Evolutionary conservation across 2,888 invertebrate species (phyloP).

Genomic region (Drymonia ruficornis): DNA sequence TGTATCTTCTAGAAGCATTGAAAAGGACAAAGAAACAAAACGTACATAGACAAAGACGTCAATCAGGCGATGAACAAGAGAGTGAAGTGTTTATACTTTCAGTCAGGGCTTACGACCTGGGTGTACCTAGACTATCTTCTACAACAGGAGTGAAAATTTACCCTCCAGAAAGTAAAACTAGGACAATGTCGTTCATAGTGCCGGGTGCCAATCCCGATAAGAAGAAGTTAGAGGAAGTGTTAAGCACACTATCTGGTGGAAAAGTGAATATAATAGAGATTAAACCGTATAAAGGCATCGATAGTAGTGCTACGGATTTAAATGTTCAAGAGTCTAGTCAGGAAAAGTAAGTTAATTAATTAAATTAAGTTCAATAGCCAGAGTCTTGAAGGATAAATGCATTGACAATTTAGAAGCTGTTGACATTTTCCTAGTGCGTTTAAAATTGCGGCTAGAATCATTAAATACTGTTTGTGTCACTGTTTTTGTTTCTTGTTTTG

Average conservation of each 20-base stretch:
- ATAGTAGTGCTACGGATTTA: constrained; percentile 83
- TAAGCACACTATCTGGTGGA: constrained; percentile 92
- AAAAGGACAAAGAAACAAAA: constrained; percentile 75
- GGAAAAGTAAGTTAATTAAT: constrained; percentile 76
- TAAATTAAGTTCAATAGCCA: no score
- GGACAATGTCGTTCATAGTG: constrained; percentile 92
- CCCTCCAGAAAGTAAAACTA: constrained; percentile 90
- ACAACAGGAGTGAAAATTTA: constrained; percentile 90
- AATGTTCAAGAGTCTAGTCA: constrained; percentile 80
- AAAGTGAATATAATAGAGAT: constrained; percentile 91
- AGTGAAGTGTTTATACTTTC: constrained; percentile 87
- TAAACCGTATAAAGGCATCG: constrained; percentile 86
- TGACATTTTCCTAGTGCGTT: no score
- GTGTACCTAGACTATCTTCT: constrained; percentile 90
- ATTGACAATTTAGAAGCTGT: no score
- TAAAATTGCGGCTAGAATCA: no score
- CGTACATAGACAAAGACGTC: constrained; percentile 76
- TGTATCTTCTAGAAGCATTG: constrained; percentile 85
- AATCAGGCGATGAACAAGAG: constrained; percentile 70
- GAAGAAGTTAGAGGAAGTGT: constrained; percentile 89
- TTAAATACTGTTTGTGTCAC: no score
- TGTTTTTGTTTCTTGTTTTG: no score
- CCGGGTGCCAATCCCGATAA: constrained; percentile 91
- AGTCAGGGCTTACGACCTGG: constrained; percentile 93
- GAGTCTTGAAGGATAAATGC: no score